Evolutionary conservation across 2,888 invertebrate species (phyloP), one percentile per base, ranked within the genome.

Genomic region (Andrena minutula): DNA sequence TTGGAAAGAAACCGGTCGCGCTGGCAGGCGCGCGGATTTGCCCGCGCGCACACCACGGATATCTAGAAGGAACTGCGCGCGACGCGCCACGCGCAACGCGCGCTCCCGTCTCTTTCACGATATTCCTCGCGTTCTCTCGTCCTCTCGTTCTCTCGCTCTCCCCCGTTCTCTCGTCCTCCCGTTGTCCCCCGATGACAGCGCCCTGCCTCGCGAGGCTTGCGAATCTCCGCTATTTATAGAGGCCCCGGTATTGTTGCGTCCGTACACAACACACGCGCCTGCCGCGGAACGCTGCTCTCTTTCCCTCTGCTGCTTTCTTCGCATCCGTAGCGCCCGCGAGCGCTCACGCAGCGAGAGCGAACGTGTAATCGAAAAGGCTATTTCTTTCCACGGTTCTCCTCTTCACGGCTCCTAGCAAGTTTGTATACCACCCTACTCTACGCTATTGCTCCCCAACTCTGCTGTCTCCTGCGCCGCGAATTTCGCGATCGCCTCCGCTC

Each of bases 211-310:
- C 73, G 58, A 64, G 75, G 8, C 28, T 75, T 73, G 71, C 66
- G 51, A 75, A 75, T 75, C 77, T 63, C 63, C 70, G 69, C 74
- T 85, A 87, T 89, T 89, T 89, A 86, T 90, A 89, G 89, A 86
- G 69, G 76, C 72, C 72, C 58, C 84, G 78, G 86, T 84, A 86
- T 88, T 86, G 86, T 87, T 88, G 87, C 85, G 85, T 83, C 75
- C 84, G 58, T 51, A 63, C 20, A 56, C 23, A 41, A 41, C 51
- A 23, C 35, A 26, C 53, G 12, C 60, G 32, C 8, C n/a, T 69
- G 23, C 10, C 7, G 28, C 1, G 23, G 47, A 20, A 23, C 47
- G 28, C 56, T 16, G 16, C 26, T 41, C 10, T 26, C 35, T 8
- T 47, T 5, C 58, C 30, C 56, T 6, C 30, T 28, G 10, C 51